Conservation (phyloP, 2,797 vertebrate species). For the Leptatherina wallacei region DNA sequence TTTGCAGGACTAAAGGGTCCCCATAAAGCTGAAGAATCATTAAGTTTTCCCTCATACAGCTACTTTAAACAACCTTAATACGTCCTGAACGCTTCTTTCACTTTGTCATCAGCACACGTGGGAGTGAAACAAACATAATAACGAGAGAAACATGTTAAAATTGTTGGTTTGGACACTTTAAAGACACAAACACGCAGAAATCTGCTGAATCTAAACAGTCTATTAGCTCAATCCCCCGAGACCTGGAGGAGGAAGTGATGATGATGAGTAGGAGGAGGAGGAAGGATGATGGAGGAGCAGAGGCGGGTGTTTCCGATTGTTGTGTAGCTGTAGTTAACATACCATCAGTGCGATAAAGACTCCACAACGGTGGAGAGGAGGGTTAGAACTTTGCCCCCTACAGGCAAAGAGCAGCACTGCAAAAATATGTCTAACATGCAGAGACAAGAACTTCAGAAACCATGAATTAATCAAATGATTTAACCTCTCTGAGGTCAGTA, state of each 20-base stretch:
- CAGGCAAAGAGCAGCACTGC: neutral
- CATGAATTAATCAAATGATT: too few species aligned
- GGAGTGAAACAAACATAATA: neutral
- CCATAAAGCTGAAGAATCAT: neutral
- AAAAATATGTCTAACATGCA: too few species aligned
- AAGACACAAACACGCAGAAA: slow-evolving; percentile 13
- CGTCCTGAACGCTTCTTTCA: neutral
- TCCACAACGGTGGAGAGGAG: neutral
- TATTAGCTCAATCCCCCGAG: slow-evolving; percentile 49
- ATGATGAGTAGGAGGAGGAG: neutral
- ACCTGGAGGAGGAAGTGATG: slow-evolving; percentile 11
- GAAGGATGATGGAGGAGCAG: slow-evolving; percentile 34
- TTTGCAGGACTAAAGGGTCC: neutral
- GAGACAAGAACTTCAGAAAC: neutral
- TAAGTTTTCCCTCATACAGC: neutral
- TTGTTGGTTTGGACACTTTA: slow-evolving; percentile 6
- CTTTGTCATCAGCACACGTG: neutral
- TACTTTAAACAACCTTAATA: neutral
- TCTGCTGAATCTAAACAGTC: slow-evolving; percentile 50
- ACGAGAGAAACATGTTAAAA: slow-evolving; percentile 20
- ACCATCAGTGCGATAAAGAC: slow-evolving; percentile 1
- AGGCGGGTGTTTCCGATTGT: slow-evolving; percentile 62
- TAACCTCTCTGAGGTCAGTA: too few species aligned
- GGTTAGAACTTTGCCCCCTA: neutral
- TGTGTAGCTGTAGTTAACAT: slow-evolving; percentile 31